These are phyloP conservation scores for Siniperca knerii DNA, from an alignment of 2,113 vertebrate genomes.

Conservation along the genomic window DNA sequence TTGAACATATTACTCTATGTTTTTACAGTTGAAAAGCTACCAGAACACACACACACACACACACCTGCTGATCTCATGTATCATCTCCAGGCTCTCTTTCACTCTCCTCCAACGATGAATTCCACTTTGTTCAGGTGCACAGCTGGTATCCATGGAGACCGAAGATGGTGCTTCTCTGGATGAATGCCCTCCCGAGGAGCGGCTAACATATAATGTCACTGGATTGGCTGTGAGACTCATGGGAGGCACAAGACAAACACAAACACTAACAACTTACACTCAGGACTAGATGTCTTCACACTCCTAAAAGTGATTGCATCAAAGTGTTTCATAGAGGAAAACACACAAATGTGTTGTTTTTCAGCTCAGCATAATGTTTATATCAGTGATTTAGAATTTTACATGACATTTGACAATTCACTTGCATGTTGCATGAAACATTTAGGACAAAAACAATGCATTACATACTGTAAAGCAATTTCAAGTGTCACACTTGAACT, in stretches of 20 bases:
- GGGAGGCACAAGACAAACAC: constrained; percentile 1
- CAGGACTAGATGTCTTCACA: neutral
- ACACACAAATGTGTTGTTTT: neutral
- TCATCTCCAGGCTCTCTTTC: neutral
- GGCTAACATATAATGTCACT: constrained; percentile 5
- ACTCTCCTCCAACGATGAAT: neutral
- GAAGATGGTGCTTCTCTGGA: constrained; percentile 27
- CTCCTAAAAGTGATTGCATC: neutral
- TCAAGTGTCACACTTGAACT: neutral
- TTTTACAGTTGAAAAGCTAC: neutral
- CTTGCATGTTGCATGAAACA: too few relatives aligned
- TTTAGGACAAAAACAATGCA: neutral
- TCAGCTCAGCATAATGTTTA: neutral
- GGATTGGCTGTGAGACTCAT: neutral
- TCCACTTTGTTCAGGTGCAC: constrained; percentile 41
- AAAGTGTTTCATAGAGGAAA: neutral
- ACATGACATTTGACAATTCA: neutral
- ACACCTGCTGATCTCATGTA: neutral
- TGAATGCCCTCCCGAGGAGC: constrained; percentile 25
- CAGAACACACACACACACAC: constrained; percentile 5
- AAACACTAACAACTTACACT: neutral
- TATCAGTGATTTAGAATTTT: neutral
- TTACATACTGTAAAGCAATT: neutral
- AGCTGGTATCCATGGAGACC: constrained; percentile 67
- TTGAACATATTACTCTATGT: neutral